phyloP scores from a whole-genome alignment of 1,140 invertebrate genomes.

The Caenorhabditis tropicalis region DNA sequence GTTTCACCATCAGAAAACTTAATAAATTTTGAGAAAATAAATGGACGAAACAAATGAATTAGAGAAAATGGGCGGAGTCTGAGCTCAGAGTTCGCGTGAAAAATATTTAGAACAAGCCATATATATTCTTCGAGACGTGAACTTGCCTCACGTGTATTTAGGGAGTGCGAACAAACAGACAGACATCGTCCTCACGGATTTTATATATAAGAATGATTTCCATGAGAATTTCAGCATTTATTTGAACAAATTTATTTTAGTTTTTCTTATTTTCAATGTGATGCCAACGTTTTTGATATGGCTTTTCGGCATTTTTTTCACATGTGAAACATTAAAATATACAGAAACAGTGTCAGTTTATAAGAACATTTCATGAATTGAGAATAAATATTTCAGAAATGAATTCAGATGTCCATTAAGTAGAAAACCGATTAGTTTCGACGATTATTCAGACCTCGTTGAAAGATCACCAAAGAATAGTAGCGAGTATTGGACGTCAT shows the following conservation, averaged over 20 bases:
- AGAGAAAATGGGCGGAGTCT: too few relatives aligned
- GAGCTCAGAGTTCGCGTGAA: too few relatives aligned
- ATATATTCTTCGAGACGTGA: too few relatives aligned
- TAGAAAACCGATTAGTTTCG: neutral
- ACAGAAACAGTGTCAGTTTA: neutral
- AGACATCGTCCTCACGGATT: too few relatives aligned
- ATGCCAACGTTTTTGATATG: neutral
- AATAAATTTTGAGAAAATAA: too few relatives aligned
- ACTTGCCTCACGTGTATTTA: too few relatives aligned
- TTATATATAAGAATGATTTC: too few relatives aligned
- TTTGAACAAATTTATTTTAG: neutral
- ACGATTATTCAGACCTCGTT: neutral
- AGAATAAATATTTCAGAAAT: neutral
- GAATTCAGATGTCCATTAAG: neutral
- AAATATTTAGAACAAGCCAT: too few relatives aligned
- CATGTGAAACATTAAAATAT: slow-evolving; percentile 5
- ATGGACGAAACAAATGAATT: too few relatives aligned
- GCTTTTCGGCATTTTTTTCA: slow-evolving; percentile 15
- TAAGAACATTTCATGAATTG: neutral
- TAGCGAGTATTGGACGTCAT: neutral
- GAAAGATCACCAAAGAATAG: neutral
- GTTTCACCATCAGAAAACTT: too few relatives aligned
- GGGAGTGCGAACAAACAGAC: too few relatives aligned
- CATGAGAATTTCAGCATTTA: neutral
- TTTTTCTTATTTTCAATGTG: neutral